Percentiles rank a stretch among this genome's conserved stretches.
Evolutionary conservation across 2,113 vertebrate genomes (phyloP).

Genomic region (Oryzias curvinotus): DNA sequence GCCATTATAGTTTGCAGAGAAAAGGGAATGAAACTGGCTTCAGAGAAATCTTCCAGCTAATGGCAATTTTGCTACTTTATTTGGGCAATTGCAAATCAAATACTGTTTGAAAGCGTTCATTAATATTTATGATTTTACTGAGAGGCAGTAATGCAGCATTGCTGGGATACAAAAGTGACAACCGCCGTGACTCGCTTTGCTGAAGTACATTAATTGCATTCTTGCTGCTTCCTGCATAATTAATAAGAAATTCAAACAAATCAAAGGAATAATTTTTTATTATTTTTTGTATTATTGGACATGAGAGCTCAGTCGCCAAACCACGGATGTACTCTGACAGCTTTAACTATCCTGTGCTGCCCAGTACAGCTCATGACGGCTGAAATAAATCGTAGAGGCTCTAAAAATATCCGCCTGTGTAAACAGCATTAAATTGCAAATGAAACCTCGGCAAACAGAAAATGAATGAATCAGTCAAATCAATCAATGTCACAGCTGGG

Average conservation of each 20-base stretch:
- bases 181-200: background rate
- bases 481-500: constrained; percentile 8
- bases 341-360: constrained; percentile 20
- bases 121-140: background rate
- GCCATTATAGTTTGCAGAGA: background rate
- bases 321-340: constrained; percentile 10
- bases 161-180: background rate
- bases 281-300: constrained; percentile 10
- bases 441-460: constrained; percentile 19
- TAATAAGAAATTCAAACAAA: constrained; percentile 8
- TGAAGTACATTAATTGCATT: constrained; percentile 4
- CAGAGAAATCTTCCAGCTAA: constrained; percentile 10
- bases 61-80: background rate
- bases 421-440: constrained; percentile 47
- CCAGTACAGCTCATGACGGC: constrained; percentile 17
- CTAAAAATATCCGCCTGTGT: constrained; percentile 56
- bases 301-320: constrained; percentile 21
- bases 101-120: constrained; percentile 3
- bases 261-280: background rate
- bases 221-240: constrained; percentile 6
- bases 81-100: constrained; percentile 4
- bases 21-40: background rate
- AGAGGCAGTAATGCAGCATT: background rate
- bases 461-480: background rate
- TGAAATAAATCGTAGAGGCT: constrained; percentile 27